Base-by-base conservation (phyloP, 2,797 vertebrate genomes). In the Gallinago stenura region DNA sequence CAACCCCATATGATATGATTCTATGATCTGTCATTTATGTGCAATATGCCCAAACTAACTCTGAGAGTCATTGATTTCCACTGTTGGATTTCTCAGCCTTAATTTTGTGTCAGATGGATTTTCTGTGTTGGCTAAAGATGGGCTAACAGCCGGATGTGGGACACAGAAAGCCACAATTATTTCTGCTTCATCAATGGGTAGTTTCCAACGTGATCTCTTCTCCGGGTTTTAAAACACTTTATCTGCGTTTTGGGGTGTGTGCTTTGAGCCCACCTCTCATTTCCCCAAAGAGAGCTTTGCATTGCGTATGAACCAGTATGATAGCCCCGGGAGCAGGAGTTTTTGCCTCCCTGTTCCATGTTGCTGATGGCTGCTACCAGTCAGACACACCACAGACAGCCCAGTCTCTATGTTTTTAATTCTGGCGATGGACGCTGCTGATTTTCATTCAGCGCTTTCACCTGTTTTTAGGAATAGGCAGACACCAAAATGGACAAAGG, bases 221-320 rank as follows among this genome's bases (percentile, higher is more conserved):
- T 35, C 7, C 9, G 30, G 4, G 6, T 56, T 89, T 76, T 39
- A 33, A 56, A 87, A 65, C 30, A 30, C 3, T 48, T 70, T 46
- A 20, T 43, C 28, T 46, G 28, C 9, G 19, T 80, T 86, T 53
- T 58, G 41, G 41, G 15, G 20, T 46, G 45, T 46, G 31, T 53
- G 33, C 41, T 51, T 66, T 18, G 15, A 76, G 26, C 17, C 19
- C 12, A 61, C 17, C 30, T 66, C 39, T 73, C 24, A n/a, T 64
- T 84, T 75, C 41, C 39, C 22, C 16, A 56, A 41, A 78, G 56
- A n/a, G 66, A 83, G 45, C 11, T 45, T 37, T 41, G 12, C 5
- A 3, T 8, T 31, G 9, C 43, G 37, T 7, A 10, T 33, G 37
- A 54, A n/a, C 8, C 14, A 19, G 21, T 2, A 6, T 0, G 7